Evolutionary conservation across 2,888 invertebrate species (phyloP).

Genomic region (Pediacus dermestoides): DNA sequence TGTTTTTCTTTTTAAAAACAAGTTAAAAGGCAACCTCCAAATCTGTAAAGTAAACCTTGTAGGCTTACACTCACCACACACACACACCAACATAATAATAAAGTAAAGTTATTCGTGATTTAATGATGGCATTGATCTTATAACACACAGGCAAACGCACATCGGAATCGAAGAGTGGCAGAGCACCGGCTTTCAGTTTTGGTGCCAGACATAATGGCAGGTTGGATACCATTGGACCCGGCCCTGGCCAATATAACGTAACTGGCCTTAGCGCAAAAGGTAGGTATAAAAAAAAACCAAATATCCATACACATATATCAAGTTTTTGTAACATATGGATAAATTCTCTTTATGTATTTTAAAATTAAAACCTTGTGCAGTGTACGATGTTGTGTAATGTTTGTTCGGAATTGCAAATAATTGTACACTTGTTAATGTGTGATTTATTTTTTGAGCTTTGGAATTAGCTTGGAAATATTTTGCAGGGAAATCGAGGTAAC

Average conservation of each 20-base stretch:
- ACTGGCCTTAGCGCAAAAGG: slow-evolving; percentile 82
- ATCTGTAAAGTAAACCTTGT: slow-evolving; percentile 1
- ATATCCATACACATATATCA: too few relatives aligned
- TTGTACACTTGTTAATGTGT: too few relatives aligned
- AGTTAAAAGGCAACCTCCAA: neutral
- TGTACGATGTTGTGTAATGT: too few relatives aligned
- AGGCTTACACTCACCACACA: slow-evolving; percentile 6
- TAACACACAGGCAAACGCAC: slow-evolving; percentile 70
- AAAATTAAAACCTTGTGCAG: too few relatives aligned
- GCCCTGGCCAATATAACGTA: slow-evolving; percentile 87
- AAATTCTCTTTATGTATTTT: too few relatives aligned
- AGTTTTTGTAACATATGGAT: too few relatives aligned
- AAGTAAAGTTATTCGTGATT: neutral
- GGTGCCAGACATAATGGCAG: slow-evolving; percentile 62
- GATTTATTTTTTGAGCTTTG: too few relatives aligned
- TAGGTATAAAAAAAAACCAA: too few relatives aligned
- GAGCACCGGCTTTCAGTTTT: slow-evolving; percentile 81
- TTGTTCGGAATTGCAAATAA: too few relatives aligned
- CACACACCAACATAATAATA: neutral
- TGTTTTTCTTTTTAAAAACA: neutral
- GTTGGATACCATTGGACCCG: slow-evolving; percentile 69
- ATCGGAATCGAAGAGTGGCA: slow-evolving; percentile 70
- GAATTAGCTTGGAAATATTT: too few relatives aligned
- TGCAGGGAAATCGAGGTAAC: too few relatives aligned
- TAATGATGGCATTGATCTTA: slow-evolving; percentile 1